phyloP scores from a whole-genome alignment of 2,113 vertebrate genomes.

The Blennius ocellaris region DNA sequence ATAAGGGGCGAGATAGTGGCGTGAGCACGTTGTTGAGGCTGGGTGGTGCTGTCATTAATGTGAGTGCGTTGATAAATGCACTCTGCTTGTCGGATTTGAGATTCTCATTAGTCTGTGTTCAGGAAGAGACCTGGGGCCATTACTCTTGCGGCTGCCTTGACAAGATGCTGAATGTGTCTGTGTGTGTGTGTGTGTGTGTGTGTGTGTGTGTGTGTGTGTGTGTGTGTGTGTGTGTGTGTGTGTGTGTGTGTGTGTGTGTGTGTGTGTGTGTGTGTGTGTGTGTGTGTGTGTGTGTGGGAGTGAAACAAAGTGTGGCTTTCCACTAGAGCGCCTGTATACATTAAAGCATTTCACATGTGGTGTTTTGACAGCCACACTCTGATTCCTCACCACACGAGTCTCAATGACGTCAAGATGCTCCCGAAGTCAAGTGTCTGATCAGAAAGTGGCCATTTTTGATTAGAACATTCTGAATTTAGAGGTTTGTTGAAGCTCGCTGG shows the following conservation, averaged over 20 bases:
- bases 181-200: no score
- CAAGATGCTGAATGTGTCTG: conserved; percentile 47
- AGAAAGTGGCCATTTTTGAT: no score
- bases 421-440: no score
- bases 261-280: conserved; percentile 21
- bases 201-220: conserved; percentile 28
- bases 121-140: conserved; percentile 75
- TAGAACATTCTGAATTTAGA: no score
- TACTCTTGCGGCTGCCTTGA: conserved; percentile 73
- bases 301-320: conserved; percentile 7
- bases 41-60: conserved; percentile 73
- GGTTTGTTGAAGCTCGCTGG: no score
- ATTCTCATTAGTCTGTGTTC: conserved; percentile 85
- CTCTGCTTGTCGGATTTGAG: conserved; percentile 82
- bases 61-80: conserved; percentile 82
- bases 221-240: conserved; percentile 6
- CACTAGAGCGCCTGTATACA: conserved; percentile 12
- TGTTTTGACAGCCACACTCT: neutral
- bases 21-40: conserved; percentile 58
- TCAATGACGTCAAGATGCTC: neutral
- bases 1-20: conserved; percentile 52
- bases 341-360: neutral
- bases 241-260: conserved; percentile 23
- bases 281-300: conserved; percentile 35
- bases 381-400: neutral